Percentiles rank a stretch among this genome's conserved stretches.
phyloP scores from a whole-genome alignment of 2,113 vertebrate genomes.

The Terrapene triunguis region DNA sequence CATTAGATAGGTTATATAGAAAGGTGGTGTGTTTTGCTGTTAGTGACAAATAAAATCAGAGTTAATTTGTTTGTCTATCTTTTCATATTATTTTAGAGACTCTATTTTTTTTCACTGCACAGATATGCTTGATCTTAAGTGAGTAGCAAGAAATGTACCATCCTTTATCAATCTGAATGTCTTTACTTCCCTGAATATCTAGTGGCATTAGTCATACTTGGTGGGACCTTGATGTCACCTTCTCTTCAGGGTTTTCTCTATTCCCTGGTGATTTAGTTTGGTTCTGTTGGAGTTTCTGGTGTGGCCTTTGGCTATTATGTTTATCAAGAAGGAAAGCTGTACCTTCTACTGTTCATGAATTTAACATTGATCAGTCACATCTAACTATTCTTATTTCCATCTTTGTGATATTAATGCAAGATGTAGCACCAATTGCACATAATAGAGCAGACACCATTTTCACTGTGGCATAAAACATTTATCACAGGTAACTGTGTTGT shows the following conservation, averaged over 20 bases:
- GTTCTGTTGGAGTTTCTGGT: accelerated
- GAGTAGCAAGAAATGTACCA: background rate
- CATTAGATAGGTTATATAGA: background rate
- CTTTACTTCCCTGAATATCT: too few relatives aligned
- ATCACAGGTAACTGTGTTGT: accelerated
- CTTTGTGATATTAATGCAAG: background rate
- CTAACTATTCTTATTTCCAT: background rate
- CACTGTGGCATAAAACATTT: background rate
- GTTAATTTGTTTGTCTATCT: background rate
- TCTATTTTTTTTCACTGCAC: background rate
- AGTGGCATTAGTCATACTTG: too few relatives aligned
- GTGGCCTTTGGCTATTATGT: accelerated
- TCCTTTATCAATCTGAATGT: background rate
- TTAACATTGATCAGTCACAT: accelerated
- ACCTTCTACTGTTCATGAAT: background rate
- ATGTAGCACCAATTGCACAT: accelerated
- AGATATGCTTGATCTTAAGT: background rate
- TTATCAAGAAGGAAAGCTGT: background rate
- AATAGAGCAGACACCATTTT: background rate
- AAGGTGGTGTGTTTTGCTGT: accelerated
- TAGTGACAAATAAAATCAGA: background rate
- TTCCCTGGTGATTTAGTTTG: background rate
- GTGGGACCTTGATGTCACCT: background rate
- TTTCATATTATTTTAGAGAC: background rate
- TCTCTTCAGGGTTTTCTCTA: background rate